Base-by-base conservation (phyloP, 2,797 vertebrate species). In the Acipenser ruthenus region DNA sequence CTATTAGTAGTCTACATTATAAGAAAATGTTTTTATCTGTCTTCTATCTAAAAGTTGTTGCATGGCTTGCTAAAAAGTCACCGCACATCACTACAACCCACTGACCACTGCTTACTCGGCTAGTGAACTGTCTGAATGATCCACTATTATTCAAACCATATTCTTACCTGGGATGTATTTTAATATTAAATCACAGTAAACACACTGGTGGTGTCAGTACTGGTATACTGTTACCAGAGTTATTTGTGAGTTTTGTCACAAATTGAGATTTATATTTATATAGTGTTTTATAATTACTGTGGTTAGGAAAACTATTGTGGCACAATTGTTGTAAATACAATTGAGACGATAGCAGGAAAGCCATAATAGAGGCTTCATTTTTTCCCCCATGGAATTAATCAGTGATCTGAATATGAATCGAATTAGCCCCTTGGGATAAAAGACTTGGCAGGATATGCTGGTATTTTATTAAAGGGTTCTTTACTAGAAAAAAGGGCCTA, bases 401-500 rank as follows among this genome's bases (percentile, higher is more conserved):
- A 83, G 76, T 72, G 72, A 77, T 80, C 71, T 79, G 69, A 78
- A 83, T 79, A 69, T 67, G 67, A 83, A 82, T 79, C 80, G 64
- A 80, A 80, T 86, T 75, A 84, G 76, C 77, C 70, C 70, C 69
- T 58, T 68, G 75, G 81, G 74, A 75, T 69, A 83, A 85, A 77
- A 18, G 65, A 78, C 67, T 83, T 84, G 70, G 73, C 69, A 76
- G 73, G 62, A 67, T 74, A 76, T 60, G 60, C 37, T 68, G 23
- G 5, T 73, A 71, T 82, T 83, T 82, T 81, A 79, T 81, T 83
- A 81, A 84, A 80, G 78, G 60, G 61, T 66, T 60, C 61, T 67
- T 58, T 65, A 68, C 11, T 59, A 60, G 62, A 84, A 87, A 84
- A 84, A 80, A 83, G 73, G 73, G 66, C 83, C 83, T 82, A 78